Evolutionary conservation across 2,888 invertebrate species (phyloP), one percentile per base, ranked within the genome.

Genomic region (Ophioninae sp.): DNA sequence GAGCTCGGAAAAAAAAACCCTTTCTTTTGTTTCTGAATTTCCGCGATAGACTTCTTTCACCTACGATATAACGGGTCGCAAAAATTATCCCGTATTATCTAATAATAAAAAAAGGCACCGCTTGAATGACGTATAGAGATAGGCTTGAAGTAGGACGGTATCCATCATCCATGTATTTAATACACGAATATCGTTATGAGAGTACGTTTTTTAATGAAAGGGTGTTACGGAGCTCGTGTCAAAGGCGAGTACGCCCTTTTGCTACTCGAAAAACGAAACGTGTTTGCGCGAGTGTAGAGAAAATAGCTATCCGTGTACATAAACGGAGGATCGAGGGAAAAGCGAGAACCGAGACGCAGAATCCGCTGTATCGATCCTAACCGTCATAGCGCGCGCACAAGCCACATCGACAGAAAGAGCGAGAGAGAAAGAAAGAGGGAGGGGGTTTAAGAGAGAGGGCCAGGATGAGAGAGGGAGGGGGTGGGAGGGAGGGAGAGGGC

Each of bases 321-420:
- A 68, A 39, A 68, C 30, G 44, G 63, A 73, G 51, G 73, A 74
- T 74, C 63, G 63, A 63, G 78, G 63, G 69, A 77, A 82, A 75
- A 78, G 80, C 80, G 63, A 68, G 74, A 76, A 74, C 51, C 51
- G 90, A 91, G 91, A 92, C 92, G 92, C 92, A 93, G 92, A 76
- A 67, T 76, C 76, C 76, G 59, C 22, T 65, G 58, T 76, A 76
- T 76, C 76, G 76, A 76, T 76, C 76, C 41, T 56, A 22, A 91
- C 76, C 75, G 79, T 72, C 56, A 37, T 58, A 68, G 76, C 76
- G 67, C 76, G 67, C 76, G 76, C 76, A 67, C 67, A 58, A 58
- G 78, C 64, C 72, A 77, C 76, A 83, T 78, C 72, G 81, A 79
- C 30, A 30, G 30, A 30, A 30, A 30, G 39, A 59, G 17, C 59